A percentile compares a stretch with the other conserved stretches of the same genome.
These are phyloP conservation scores for Agapornis canus DNA, from an alignment of 2,797 vertebrate species.

Conservation along the genomic window DNA sequence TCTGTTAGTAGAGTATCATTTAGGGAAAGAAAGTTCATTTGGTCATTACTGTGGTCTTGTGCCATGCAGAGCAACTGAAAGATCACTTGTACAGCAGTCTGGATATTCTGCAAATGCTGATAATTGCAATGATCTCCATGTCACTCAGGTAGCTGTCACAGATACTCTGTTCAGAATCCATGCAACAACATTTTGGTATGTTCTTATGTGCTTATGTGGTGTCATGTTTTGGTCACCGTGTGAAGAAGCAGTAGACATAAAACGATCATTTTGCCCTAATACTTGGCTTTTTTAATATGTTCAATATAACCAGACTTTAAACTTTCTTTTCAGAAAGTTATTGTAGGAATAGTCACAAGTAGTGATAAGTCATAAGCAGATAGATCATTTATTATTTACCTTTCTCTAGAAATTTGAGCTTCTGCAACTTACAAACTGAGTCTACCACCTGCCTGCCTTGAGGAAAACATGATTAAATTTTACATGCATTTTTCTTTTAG, in stretches of 20 bases:
- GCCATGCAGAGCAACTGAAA: not conserved
- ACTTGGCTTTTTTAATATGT: conserved; percentile 22
- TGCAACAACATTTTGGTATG: not conserved
- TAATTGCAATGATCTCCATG: not conserved
- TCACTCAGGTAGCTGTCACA: not conserved
- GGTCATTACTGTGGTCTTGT: not conserved
- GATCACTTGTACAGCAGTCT: not conserved
- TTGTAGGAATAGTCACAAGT: conserved; percentile 30
- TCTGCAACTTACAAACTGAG: not conserved
- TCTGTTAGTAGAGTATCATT: not conserved
- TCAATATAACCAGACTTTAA: conserved; percentile 32
- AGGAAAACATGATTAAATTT: not conserved
- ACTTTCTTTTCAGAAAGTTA: not conserved
- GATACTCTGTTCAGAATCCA: not conserved
- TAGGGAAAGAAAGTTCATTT: not conserved
- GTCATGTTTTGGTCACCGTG: conserved; percentile 1
- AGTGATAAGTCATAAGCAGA: conserved; percentile 8
- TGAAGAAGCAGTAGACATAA: not conserved
- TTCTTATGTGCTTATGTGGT: not conserved
- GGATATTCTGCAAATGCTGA: not conserved
- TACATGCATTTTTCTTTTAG: not conserved
- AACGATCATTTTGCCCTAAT: conserved; percentile 8
- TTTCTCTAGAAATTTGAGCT: not conserved
- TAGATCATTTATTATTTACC: not conserved
- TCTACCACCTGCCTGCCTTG: not conserved